These are phyloP conservation scores for Prenolepis imparis DNA, from an alignment of 2,888 invertebrate genomes.

Conservation along the genomic window DNA sequence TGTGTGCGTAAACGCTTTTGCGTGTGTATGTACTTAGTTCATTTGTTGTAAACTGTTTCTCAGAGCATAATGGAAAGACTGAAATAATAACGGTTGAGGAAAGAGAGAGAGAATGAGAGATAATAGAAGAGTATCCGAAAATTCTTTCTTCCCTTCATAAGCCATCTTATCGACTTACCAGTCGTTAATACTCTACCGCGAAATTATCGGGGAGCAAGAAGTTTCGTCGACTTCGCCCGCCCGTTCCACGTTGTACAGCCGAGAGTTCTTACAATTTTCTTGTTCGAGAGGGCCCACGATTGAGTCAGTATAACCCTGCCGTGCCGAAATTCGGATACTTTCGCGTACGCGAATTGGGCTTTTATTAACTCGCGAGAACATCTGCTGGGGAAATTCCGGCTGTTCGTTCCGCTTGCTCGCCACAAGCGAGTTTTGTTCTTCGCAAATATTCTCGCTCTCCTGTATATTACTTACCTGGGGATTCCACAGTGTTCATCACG, in stretches of 20 bases:
- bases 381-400: constrained; percentile 21
- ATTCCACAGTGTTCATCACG: constrained; percentile 6
- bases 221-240: constrained; percentile 47
- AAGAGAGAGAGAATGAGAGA: not conserved
- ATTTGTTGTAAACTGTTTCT: constrained; percentile 14
- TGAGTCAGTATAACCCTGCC: constrained; percentile 13
- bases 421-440: constrained; percentile 2
- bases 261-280: constrained; percentile 50
- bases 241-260: constrained; percentile 6
- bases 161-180: constrained; percentile 70
- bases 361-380: constrained; percentile 29
- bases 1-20: not conserved
- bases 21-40: not conserved
- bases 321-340: constrained; percentile 28
- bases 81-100: constrained; percentile 26
- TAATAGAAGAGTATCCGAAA: constrained; percentile 47
- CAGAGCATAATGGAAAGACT: constrained; percentile 41
- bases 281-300: constrained; percentile 6
- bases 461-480: constrained; percentile 26
- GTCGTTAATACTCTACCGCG: constrained; percentile 63
- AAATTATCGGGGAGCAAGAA: constrained; percentile 51
- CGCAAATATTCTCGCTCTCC: constrained; percentile 5
- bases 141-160: constrained; percentile 63
- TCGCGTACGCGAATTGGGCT: constrained; percentile 7
- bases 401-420: constrained; percentile 8